Base-by-base conservation (phyloP, 64 coral and sea anemone species). In the Porites lutea region DNA sequence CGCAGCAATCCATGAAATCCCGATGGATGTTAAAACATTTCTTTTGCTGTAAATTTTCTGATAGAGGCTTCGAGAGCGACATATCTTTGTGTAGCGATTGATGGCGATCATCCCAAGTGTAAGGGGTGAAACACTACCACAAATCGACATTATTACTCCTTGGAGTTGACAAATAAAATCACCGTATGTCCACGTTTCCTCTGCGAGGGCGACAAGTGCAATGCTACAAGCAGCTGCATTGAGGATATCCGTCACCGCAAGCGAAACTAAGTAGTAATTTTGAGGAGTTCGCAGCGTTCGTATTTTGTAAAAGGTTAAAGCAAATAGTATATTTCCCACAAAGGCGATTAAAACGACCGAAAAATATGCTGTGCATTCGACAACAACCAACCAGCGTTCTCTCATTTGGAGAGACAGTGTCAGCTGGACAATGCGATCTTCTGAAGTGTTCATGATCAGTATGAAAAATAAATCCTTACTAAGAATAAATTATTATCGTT, bases 91-190 rank as follows among this genome's bases (percentile, higher is more conserved):
- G 74, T 72, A 87, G 5, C 85, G 47, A 59, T 87, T 87, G 14
- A 72, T 13, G 48, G 65, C 68, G 16, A 87, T 87, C 19, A 87
- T 9, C 5, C 6, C 65, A 19, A 87, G n/a, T 37, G 68, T 87
- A 14, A 72, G 15, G 3, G 53, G 3, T 3, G 85, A 87, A 27
- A 73, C 68, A 54, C 8, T 15, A 4, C 50, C 52, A 12, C 66
- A 72, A 74, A 20, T 57, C 13, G 19, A 21, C n/a, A 53, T 72
- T 69, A 71, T 4, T 37, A 15, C 58, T 37, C 65, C 68, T 73
- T 87, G 85, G 1, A 73, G 52, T 10, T 87, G 65, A 57, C 85
- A 87, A 71, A 87, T 46, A 43, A 83, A 67, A 44, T 83, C 20
- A 16, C 27, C 27, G 50, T 45, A 64, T 13, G 57, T 27, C 79